Base-by-base conservation (phyloP, 1,140 invertebrate genomes). In the Caerostris darwini region DNA sequence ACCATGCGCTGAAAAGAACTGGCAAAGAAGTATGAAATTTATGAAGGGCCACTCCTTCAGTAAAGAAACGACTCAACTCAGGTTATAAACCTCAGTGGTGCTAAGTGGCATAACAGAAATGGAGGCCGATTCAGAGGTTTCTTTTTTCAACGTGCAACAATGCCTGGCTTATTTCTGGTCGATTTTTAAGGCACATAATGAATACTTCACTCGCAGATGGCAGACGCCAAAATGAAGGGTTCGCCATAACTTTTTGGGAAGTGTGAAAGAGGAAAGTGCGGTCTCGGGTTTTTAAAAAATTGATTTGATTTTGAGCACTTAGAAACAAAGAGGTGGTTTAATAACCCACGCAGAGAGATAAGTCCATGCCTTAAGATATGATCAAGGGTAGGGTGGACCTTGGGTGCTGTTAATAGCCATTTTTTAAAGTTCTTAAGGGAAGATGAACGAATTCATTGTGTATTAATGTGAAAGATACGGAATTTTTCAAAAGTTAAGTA, bases 1-100 rank as follows among this genome's bases (percentile, higher is more conserved):
- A 12, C 71, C 71, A 53, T 7, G 53, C 71, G 53, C 34, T 77
- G 71, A 50, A 50, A 77, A 50, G 4, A 50, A 5, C 34, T 53
- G 34, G 71, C 34, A 77, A n/a, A 83, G 34, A 81, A 4, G 82
- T n/a, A 58, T 83, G 57, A 34, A 81, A 83, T 83, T 83, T 83
- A 83, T 83, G 82, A 83, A 83, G 10, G 81, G 57, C 34, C 54
- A 17, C 82, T 83, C 54, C 82, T 58, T 19, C 12, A 54, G 53
- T 56, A 17, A 34, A 77, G 71, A 77, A 77, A 77, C 34, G 71
- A 19, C 34, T 77, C 71, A 12, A 50, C 34, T 12, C 34, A 58
- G 56, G 82, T 58, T 58, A 83, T 83, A 83, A 83, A 83, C 82
- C 82, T 83, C 54, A 83, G 56, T 83, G 82, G 82, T 19, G 82